Conservation (phyloP, 2,888 invertebrate genomes). For the Electrophaes corylata region DNA sequence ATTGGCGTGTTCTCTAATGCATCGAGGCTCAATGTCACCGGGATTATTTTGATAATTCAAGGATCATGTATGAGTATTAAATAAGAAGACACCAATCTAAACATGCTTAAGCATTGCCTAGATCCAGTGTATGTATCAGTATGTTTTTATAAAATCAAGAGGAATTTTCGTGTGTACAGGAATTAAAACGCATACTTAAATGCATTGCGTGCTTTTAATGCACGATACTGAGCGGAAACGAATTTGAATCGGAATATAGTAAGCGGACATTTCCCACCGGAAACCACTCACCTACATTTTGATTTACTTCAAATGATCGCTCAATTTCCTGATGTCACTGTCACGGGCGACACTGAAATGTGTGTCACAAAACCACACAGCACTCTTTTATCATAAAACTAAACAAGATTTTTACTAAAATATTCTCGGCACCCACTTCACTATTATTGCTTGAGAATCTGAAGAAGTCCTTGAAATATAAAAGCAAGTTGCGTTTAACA, state of each 20-base stretch:
- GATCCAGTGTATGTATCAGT: too few relatives aligned
- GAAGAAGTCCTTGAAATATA: too few relatives aligned
- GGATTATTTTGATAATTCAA: too few relatives aligned
- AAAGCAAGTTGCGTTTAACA: too few relatives aligned
- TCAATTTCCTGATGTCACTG: constrained; percentile 12
- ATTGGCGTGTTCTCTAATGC: too few relatives aligned
- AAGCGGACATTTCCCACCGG: constrained; percentile 76
- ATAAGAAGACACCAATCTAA: too few relatives aligned
- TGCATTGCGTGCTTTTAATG: constrained; percentile 42
- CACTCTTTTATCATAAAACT: too few relatives aligned
- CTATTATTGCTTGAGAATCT: too few relatives aligned
- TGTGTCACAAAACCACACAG: not conserved
- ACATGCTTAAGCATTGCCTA: too few relatives aligned
- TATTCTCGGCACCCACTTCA: too few relatives aligned
- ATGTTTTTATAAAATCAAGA: not conserved
- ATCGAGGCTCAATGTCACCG: too few relatives aligned
- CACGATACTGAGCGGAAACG: constrained; percentile 59
- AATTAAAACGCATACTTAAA: constrained; percentile 20
- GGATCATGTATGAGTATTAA: too few relatives aligned
- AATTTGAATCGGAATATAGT: constrained; percentile 77
- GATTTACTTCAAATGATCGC: constrained; percentile 22
- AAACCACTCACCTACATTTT: constrained; percentile 59
- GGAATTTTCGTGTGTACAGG: constrained; percentile 6
- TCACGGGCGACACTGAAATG: not conserved
- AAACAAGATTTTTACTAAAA: not conserved